These are phyloP conservation scores for Neoitamus cyanurus DNA, from an alignment of 2,888 invertebrate species.

Conservation along the genomic window DNA sequence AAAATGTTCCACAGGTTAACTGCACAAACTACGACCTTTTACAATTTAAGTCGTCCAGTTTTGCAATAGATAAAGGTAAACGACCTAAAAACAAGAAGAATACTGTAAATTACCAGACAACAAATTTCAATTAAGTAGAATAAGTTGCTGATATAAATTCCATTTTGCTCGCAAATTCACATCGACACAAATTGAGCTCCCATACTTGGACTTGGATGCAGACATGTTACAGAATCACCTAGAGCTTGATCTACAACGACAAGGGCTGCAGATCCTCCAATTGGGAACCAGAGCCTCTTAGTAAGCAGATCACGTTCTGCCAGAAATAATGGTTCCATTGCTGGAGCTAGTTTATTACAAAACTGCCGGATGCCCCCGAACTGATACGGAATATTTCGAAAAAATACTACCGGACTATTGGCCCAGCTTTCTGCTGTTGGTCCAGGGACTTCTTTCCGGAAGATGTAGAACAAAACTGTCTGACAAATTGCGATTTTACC, in stretches of 20 bases:
- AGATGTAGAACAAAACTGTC: background rate
- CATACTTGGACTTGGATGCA: background rate
- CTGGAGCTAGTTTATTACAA: constrained; percentile 36
- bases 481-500: constrained; percentile 44
- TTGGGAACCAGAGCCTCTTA: background rate
- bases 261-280: background rate
- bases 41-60: background rate
- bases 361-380: constrained; percentile 10
- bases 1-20: no score
- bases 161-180: background rate
- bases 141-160: background rate
- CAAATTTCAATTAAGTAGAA: background rate
- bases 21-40: background rate
- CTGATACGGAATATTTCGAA: constrained; percentile 35
- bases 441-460: background rate
- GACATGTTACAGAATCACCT: background rate
- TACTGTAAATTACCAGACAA: background rate
- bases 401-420: background rate
- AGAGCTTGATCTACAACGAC: background rate
- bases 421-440: background rate
- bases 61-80: background rate
- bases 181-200: background rate
- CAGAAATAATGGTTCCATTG: constrained; percentile 42
- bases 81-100: background rate
- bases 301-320: constrained; percentile 27